Percentiles rank a stretch among this genome's conserved stretches.
phyloP scores from a whole-genome alignment of 2,113 vertebrate species.

The Lophochroa leadbeateri region DNA sequence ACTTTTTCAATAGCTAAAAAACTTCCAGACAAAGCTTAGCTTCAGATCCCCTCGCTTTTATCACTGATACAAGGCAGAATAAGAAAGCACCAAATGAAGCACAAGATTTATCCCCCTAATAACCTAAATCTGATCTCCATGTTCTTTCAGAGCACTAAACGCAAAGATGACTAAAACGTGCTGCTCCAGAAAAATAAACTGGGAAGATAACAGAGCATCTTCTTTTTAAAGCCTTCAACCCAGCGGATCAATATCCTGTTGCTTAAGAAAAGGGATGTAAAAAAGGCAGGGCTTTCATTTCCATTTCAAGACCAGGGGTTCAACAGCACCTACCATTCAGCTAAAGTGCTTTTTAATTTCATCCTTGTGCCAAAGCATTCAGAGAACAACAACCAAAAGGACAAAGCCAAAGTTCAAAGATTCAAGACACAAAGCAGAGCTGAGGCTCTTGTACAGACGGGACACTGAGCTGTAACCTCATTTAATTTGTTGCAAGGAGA shows the following conservation, averaged over 20 bases:
- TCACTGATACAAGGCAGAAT: neutral
- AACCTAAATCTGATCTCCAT: constrained; percentile 20
- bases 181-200: constrained; percentile 27
- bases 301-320: constrained; percentile 49
- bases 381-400: constrained; percentile 31
- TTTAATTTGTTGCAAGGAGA: constrained; percentile 62
- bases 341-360: constrained; percentile 47
- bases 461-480: constrained; percentile 40
- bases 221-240: neutral
- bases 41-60: constrained; percentile 39
- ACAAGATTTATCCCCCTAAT: constrained; percentile 30
- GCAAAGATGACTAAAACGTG: neutral
- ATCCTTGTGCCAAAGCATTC: constrained; percentile 2
- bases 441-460: neutral
- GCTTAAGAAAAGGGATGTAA: constrained; percentile 46
- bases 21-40: constrained; percentile 11
- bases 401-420: constrained; percentile 49
- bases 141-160: neutral
- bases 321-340: constrained; percentile 29
- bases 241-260: constrained; percentile 43
- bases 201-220: neutral
- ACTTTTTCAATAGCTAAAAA: neutral
- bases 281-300: constrained; percentile 47
- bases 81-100: constrained; percentile 30
- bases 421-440: constrained; percentile 42